Percentiles rank a stretch among this genome's conserved stretches.
Evolutionary conservation across 2,888 invertebrate species (phyloP).

Genomic region (Pyralis farinalis): DNA sequence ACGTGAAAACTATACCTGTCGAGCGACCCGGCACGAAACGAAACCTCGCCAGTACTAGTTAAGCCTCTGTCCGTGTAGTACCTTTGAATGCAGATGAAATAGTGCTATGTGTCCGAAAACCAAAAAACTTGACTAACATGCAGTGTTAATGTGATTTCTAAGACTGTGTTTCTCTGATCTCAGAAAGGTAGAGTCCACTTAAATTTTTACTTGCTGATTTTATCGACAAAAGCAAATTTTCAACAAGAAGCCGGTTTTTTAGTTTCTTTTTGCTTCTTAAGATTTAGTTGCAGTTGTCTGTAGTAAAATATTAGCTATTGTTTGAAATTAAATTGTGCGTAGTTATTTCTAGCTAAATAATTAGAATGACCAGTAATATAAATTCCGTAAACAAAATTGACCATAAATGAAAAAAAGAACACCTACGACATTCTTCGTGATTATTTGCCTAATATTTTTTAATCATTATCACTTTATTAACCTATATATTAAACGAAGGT

Average conservation of each 20-base stretch:
- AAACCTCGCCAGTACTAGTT: slow-evolving; percentile 51
- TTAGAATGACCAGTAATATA: too few relatives aligned
- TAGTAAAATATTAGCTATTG: slow-evolving; percentile 33
- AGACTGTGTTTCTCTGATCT: slow-evolving; percentile 47
- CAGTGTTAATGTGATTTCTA: slow-evolving; percentile 51
- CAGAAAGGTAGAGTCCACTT: slow-evolving; percentile 38
- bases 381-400: too few relatives aligned
- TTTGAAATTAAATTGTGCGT: too few relatives aligned
- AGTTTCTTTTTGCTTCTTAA: slow-evolving; percentile 34
- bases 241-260: slow-evolving; percentile 40
- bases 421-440: too few relatives aligned
- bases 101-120: slow-evolving; percentile 18
- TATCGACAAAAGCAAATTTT: slow-evolving; percentile 17
- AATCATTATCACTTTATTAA: too few relatives aligned
- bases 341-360: too few relatives aligned
- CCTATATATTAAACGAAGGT: too few relatives aligned
- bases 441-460: too few relatives aligned
- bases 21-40: slow-evolving; percentile 28
- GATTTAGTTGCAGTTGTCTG: slow-evolving; percentile 34
- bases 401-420: too few relatives aligned
- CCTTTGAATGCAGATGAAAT: slow-evolving; percentile 16
- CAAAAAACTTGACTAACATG: slow-evolving; percentile 34
- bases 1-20: slow-evolving; percentile 70
- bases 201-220: slow-evolving; percentile 5
- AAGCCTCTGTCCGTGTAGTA: slow-evolving; percentile 39